Evolutionary conservation across 1,140 invertebrate genomes (phyloP), one percentile per base, ranked within the genome.

Genomic region (Sitodiplosis mosellana): DNA sequence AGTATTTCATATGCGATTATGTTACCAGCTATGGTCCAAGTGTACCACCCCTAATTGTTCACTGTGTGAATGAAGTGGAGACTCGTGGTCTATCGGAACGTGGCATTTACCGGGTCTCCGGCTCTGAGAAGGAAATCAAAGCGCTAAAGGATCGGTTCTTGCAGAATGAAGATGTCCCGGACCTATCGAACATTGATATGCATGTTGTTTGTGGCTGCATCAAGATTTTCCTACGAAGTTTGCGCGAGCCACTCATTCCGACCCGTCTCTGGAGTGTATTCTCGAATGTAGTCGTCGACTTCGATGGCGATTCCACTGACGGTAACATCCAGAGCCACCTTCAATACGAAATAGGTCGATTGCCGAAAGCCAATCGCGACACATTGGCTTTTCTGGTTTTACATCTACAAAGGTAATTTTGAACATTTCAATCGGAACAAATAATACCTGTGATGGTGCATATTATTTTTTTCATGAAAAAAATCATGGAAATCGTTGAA

Each of bases 51-150:
- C 59, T 97, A 1, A 74, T 98, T 51, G 81, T 96, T 40, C 90
- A 96, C 60, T 96, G 92, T 61, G 77, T 95, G 7, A 90, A 89
- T 57, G 92, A 96, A 66, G 76, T 98, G 22, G 93, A 97, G 70
- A 68, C 76, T 2, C 68, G 88, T 27, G 91, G 82, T 1, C 67
- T 96, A n/a, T 74, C 64, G 7, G 87, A 91, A 69, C 75, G 86
- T 27, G 94, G 93, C 1, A 67, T 98, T 1, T 98, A 98, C 64
- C 76, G 93, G 45, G 73, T 95, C 33, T 82, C 86, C 46, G 92
- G 91, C 17, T 78, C 81, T 6, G 81, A 84, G 33, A 73, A 76
- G 49, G 87, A 90, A 48, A 81, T 93, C 1, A 90, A 87, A 60
- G 74, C 77, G 34, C 68, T 95, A 0, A 93, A 74, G 60, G 81